Base-by-base conservation (phyloP, 2,113 vertebrate genomes). In the Ictalurus punctatus region DNA sequence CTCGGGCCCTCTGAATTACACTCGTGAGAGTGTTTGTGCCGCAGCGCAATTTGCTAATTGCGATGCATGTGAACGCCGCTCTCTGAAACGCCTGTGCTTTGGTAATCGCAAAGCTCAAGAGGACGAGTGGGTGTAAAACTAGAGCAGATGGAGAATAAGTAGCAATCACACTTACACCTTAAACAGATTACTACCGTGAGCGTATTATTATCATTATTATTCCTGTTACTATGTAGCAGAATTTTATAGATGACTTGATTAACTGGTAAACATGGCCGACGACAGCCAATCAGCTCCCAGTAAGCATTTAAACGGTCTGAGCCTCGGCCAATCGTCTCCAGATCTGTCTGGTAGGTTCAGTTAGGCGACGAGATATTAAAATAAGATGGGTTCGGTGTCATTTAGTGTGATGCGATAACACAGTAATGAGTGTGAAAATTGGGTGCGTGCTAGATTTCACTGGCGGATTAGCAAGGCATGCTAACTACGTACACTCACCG, bases 131-230 rank as follows among this genome's bases (percentile, higher is more conserved):
- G 30, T 61, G 30, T 83, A 27, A 67, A 67, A 67, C 14, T 67
- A 48, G 37, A 67, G 40, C 63, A 65, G 83, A 84, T 65, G 37
- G 59, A 84, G 48, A 67, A 84, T 67, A 44, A 65, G 40, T n/a
- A 67, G 83, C 61, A 67, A 67, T 84, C 63, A 65, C 59, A 84
- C 59, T 84, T 84, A 48, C 48, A 67, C 40, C 59, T 84, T 84
- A 67, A 52, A 48, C 40, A 52, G 34, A 65, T 84, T 23, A 61
- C 23, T 14, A 16, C 81, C 27, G 52, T 12, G 30, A 83, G 81
- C 6, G 21, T 61, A 6, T 59, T 59, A 83, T 56, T 27, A 61
- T 37, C 19, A 13, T 61, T 27, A 61, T 83, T 40, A 59, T 59
- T 82, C 16, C 9, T 12, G 17, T 5, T 59, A 23, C 25, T 40